Percentiles rank a stretch among this genome's conserved stretches.
These are phyloP conservation scores for Bombyx mori DNA, from an alignment of 1,140 invertebrate species.

Conservation along the genomic window DNA sequence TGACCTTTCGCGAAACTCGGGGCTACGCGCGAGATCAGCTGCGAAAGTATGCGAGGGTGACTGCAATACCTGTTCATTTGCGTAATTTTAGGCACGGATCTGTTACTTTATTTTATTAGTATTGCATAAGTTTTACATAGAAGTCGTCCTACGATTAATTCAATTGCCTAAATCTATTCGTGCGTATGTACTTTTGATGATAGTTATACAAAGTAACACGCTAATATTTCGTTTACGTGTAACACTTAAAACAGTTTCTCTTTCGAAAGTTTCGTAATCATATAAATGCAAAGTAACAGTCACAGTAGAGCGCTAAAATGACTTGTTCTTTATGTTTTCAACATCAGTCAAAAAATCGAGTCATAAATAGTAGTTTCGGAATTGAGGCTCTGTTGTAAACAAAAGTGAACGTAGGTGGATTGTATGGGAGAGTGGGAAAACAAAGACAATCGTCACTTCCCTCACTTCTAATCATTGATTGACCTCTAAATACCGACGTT, in stretches of 20 bases:
- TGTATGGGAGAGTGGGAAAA: slow-evolving; percentile 28
- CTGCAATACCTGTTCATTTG: slow-evolving; percentile 20
- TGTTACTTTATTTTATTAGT: too few relatives aligned
- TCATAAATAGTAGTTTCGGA: background rate
- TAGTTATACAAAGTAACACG: background rate
- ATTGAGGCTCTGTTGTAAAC: slow-evolving; percentile 24
- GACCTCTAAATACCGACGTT: slow-evolving; percentile 15
- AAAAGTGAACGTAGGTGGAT: slow-evolving; percentile 63
- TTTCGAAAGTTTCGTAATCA: slow-evolving; percentile 50
- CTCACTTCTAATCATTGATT: slow-evolving; percentile 2
- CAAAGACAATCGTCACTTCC: slow-evolving; percentile 21
- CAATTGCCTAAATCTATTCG: too few relatives aligned
- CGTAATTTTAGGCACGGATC: slow-evolving; percentile 10
- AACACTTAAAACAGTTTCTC: slow-evolving; percentile 26
- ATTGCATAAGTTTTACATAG: too few relatives aligned
- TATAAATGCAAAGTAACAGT: slow-evolving; percentile 15
- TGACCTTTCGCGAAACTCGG: slow-evolving; percentile 26
- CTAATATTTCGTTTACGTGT: slow-evolving; percentile 1
- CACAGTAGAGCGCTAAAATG: background rate
- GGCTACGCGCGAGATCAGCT: slow-evolving; percentile 42
- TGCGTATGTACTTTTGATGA: too few relatives aligned
- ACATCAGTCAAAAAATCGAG: too few relatives aligned
- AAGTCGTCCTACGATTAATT: too few relatives aligned
- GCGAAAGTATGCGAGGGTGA: slow-evolving; percentile 41
- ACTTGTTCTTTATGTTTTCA: too few relatives aligned